These are phyloP conservation scores for pig (Sus scrofa) DNA, from an alignment of 2,113 vertebrate species.

Conservation along the genomic window DNA sequence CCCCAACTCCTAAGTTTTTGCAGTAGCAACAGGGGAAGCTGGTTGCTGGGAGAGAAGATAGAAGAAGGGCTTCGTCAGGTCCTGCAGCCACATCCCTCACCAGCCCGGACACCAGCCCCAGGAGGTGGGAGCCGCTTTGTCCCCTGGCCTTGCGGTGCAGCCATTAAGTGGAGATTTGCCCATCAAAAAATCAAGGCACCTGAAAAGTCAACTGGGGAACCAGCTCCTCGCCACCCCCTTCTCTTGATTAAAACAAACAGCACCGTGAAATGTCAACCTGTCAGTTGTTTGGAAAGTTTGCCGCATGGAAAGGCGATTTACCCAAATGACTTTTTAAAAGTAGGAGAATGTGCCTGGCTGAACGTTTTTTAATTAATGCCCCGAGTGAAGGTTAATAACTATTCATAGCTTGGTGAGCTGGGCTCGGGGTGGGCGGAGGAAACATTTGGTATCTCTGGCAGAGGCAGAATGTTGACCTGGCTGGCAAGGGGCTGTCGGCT, in stretches of 20 bases:
- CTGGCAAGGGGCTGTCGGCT: conserved; percentile 8
- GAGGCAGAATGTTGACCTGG: conserved; percentile 46
- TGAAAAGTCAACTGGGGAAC: conserved; percentile 65
- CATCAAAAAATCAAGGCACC: conserved; percentile 84
- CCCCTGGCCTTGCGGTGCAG: neutral
- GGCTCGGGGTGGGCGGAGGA: conserved; percentile 62
- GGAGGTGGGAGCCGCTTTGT: neutral
- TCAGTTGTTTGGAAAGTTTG: conserved; percentile 58
- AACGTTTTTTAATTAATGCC: conserved; percentile 70
- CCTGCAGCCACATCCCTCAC: neutral
- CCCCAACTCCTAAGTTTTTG: neutral
- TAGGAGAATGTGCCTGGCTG: conserved; percentile 58
- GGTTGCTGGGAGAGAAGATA: neutral
- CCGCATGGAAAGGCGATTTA: conserved; percentile 72
- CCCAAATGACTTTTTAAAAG: conserved; percentile 72
- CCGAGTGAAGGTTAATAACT: conserved; percentile 55
- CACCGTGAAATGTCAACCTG: conserved; percentile 69
- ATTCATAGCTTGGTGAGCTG: conserved; percentile 53
- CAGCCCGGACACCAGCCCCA: neutral
- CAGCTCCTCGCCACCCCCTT: too few species aligned
- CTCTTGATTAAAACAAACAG: conserved; percentile 83
- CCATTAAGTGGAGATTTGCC: conserved; percentile 76
- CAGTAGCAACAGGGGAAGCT: neutral
- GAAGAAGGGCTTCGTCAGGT: neutral
- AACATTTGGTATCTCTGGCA: conserved; percentile 73